Evolutionary conservation across 1,140 invertebrate genomes (phyloP).

Genomic region (Bombus waltoni): DNA sequence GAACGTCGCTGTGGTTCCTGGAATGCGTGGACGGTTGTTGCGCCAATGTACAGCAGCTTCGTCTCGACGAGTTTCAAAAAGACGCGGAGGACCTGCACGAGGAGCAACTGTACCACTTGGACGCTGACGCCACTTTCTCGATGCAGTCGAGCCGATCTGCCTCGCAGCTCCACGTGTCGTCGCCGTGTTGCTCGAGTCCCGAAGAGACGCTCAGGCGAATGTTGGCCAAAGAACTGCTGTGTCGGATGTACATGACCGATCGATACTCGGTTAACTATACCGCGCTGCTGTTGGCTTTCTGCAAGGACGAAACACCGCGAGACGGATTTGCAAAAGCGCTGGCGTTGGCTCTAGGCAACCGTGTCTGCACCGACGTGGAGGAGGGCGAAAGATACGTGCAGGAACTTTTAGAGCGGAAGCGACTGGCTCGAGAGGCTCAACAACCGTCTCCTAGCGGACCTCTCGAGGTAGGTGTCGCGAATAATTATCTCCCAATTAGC

Average conservation of each 20-base stretch:
- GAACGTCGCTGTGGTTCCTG: slow-evolving; percentile 83
- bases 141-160: not conserved
- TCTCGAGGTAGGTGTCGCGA: slow-evolving; percentile 22
- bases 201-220: slow-evolving; percentile 48
- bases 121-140: not conserved
- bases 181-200: not conserved
- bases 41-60: not conserved
- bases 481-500: too few species aligned
- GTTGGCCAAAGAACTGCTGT: slow-evolving; percentile 83
- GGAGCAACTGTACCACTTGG: not conserved
- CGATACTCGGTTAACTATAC: slow-evolving; percentile 84
- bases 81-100: not conserved
- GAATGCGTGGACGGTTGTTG: not conserved
- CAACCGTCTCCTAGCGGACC: not conserved
- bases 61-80: slow-evolving; percentile 17
- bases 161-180: too few species aligned
- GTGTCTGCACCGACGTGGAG: slow-evolving; percentile 79
- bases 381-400: slow-evolving; percentile 79
- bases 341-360: slow-evolving; percentile 82
- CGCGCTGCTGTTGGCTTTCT: slow-evolving; percentile 84
- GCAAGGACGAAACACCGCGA: slow-evolving; percentile 82
- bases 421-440: not conserved
- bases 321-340: slow-evolving; percentile 84
- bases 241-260: slow-evolving; percentile 81
- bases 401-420: slow-evolving; percentile 43